phyloP scores from a whole-genome alignment of 2,113 vertebrate genomes.

The Prinia subflava region DNA sequence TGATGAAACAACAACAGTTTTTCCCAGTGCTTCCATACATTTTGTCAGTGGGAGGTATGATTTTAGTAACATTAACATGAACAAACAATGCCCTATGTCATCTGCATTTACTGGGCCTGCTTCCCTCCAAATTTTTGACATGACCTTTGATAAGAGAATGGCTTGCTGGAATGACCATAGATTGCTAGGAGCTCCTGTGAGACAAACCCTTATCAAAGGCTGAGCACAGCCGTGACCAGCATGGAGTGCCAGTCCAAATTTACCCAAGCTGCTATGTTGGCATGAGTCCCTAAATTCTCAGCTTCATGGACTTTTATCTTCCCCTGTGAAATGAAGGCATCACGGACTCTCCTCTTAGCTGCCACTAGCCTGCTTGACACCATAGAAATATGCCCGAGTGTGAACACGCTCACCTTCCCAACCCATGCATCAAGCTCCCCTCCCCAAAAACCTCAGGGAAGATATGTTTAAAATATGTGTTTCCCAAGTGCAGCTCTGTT shows the following conservation, averaged over 20 bases:
- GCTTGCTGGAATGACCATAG: slow-evolving; percentile 40
- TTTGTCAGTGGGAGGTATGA: background rate
- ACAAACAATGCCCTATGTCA: background rate
- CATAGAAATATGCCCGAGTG: slow-evolving; percentile 48
- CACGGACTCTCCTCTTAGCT: background rate
- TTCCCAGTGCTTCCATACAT: background rate
- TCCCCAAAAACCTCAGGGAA: background rate
- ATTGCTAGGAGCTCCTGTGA: slow-evolving; percentile 43
- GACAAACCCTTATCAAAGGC: slow-evolving; percentile 53
- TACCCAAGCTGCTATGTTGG: slow-evolving; percentile 66
- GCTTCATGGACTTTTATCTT: slow-evolving; percentile 48
- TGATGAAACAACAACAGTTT: background rate
- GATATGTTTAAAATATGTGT: slow-evolving; percentile 32
- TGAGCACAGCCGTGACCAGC: background rate
- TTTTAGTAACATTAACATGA: slow-evolving; percentile 11
- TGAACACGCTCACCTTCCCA: background rate
- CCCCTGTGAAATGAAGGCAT: background rate
- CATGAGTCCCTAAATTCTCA: slow-evolving; percentile 25
- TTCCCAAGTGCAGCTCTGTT: slow-evolving; percentile 45
- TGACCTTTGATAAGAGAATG: slow-evolving; percentile 61
- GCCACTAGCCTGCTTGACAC: slow-evolving; percentile 6
- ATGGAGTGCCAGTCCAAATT: slow-evolving; percentile 53
- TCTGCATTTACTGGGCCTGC: background rate
- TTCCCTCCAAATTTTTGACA: slow-evolving; percentile 34
- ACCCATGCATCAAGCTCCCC: background rate